Percentiles rank a stretch among this genome's conserved stretches.
phyloP scores from a whole-genome alignment of 2,113 vertebrate genomes.

The Gallinago undulata region DNA sequence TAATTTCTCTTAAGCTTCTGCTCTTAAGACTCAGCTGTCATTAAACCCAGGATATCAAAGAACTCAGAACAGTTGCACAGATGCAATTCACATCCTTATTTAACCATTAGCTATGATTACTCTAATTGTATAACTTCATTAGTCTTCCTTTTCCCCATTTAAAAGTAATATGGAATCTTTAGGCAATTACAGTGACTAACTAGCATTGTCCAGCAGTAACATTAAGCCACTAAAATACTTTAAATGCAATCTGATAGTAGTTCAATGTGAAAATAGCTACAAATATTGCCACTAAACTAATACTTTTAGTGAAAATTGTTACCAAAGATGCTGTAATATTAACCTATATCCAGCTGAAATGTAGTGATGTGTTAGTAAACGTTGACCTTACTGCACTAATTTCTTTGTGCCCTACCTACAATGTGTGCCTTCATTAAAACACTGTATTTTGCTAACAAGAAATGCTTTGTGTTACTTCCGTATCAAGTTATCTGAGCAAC shows the following conservation, averaged over 20 bases:
- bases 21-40: not conserved
- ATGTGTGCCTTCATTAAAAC: not conserved
- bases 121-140: not conserved
- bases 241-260: not conserved
- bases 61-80: not conserved
- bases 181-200: not conserved
- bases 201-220: not conserved
- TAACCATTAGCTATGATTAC: constrained; percentile 11
- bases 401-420: not conserved
- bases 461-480: not conserved
- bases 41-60: not conserved
- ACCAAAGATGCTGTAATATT: accelerated
- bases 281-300: not conserved
- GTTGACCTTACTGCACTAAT: not conserved
- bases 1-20: not conserved
- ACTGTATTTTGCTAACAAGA: not conserved
- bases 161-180: not conserved
- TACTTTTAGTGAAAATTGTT: not conserved
- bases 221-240: not conserved
- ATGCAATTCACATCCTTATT: constrained; percentile 1
- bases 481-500: not conserved
- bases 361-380: not conserved
- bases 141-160: not conserved
- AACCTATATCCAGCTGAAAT: not conserved
- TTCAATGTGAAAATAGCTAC: not conserved